A percentile compares a stretch with the other conserved stretches of the same genome.
Evolutionary conservation across 2,888 invertebrate genomes (phyloP).

Genomic region (Aphidius colemani): DNA sequence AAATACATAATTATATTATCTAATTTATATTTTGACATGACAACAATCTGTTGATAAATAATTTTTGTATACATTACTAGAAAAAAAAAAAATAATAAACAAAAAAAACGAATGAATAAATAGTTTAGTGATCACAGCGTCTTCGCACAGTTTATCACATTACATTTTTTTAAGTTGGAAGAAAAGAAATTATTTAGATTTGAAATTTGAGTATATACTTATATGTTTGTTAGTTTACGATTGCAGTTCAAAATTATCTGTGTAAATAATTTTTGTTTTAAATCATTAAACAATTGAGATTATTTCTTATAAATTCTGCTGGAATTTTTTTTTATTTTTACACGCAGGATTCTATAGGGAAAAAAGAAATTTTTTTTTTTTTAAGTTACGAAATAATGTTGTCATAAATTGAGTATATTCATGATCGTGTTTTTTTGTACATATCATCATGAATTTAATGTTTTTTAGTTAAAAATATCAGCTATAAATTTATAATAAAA

Average conservation of each 20-base stretch:
- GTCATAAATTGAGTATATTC: neutral
- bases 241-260: slow-evolving; percentile 7
- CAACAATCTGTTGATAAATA: too few species aligned
- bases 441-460: slow-evolving; percentile 6
- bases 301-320: neutral
- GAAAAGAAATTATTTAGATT: too few species aligned
- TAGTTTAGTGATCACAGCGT: neutral
- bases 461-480: neutral
- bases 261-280: slow-evolving; percentile 9
- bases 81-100: too few species aligned
- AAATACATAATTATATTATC: too few species aligned
- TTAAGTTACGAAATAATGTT: neutral
- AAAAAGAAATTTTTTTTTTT: neutral
- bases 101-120: too few species aligned
- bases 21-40: too few species aligned
- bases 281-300: neutral
- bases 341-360: neutral
- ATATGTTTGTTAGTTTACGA: too few species aligned
- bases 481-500: neutral
- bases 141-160: slow-evolving; percentile 9
- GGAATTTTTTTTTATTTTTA: neutral
- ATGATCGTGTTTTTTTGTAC: slow-evolving; percentile 19
- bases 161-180: neutral
- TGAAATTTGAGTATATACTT: too few species aligned
- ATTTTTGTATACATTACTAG: too few species aligned